Percentiles rank a stretch among this genome's conserved stretches.
Evolutionary conservation across 2,888 invertebrate genomes (phyloP).

Genomic region (Parnassius mnemosyne): DNA sequence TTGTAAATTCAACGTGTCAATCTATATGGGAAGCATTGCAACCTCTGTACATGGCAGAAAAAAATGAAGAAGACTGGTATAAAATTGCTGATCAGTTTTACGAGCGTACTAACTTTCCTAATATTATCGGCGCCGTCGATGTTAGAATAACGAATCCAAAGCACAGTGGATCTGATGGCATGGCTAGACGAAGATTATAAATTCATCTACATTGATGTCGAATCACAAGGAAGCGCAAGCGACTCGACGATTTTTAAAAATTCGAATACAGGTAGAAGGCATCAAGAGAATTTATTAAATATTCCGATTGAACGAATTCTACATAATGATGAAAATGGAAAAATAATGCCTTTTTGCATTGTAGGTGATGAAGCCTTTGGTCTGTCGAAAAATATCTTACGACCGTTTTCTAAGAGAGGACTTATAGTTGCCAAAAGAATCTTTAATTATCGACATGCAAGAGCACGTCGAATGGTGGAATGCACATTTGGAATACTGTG

Average conservation of each 20-base stretch:
- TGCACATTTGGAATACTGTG: constrained; percentile 28
- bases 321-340: constrained; percentile 24
- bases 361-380: constrained; percentile 25
- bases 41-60: constrained; percentile 28
- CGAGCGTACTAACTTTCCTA: constrained; percentile 41
- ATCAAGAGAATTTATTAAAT: constrained; percentile 25
- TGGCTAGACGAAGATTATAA: constrained; percentile 33
- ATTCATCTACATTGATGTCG: constrained; percentile 29
- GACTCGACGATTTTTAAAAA: constrained; percentile 38
- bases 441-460: no score
- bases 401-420: constrained; percentile 26
- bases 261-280: constrained; percentile 35
- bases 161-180: constrained; percentile 35
- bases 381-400: constrained; percentile 7
- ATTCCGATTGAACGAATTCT: constrained; percentile 22
- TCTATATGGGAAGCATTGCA: constrained; percentile 32
- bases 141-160: constrained; percentile 37
- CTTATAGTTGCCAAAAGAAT: constrained; percentile 4
- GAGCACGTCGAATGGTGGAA: constrained; percentile 26
- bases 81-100: constrained; percentile 39
- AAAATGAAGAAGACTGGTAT: constrained; percentile 35
- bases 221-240: constrained; percentile 35
- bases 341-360: constrained; percentile 24
- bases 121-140: constrained; percentile 40
- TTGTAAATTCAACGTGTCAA: constrained; percentile 37